phyloP scores from a whole-genome alignment of 1,140 invertebrate species.

The Drosophila varians region DNA sequence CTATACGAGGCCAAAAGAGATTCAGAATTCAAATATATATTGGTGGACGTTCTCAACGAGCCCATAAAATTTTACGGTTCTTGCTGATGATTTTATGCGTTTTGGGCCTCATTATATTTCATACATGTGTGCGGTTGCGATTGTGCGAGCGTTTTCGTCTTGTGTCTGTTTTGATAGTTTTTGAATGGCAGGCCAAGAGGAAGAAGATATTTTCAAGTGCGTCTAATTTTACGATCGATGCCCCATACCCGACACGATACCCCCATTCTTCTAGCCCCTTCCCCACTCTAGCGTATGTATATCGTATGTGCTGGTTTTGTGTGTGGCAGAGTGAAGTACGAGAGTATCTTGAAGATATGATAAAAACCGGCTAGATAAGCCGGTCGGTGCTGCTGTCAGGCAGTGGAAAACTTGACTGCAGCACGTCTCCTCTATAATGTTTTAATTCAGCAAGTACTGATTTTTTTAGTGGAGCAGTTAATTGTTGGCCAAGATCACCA shows the following conservation, averaged over 20 bases:
- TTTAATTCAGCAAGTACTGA: slow-evolving; percentile 13
- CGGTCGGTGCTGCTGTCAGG: slow-evolving; percentile 7
- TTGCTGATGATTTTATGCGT: slow-evolving; percentile 63
- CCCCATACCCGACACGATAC: slow-evolving; percentile 10
- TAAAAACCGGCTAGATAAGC: slow-evolving; percentile 52
- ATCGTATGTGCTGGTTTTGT: slow-evolving; percentile 21
- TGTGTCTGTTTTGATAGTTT: slow-evolving; percentile 49
- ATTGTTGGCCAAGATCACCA: slow-evolving; percentile 33
- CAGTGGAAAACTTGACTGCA: slow-evolving; percentile 37
- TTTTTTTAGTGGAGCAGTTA: slow-evolving; percentile 32
- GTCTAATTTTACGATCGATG: slow-evolving; percentile 55
- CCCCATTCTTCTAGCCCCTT: slow-evolving; percentile 1
- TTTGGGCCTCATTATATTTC: slow-evolving; percentile 53
- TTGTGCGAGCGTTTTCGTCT: slow-evolving; percentile 16
- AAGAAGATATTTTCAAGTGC: slow-evolving; percentile 51
- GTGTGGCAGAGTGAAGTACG: slow-evolving; percentile 13
- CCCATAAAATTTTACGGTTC: slow-evolving; percentile 53
- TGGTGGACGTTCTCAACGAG: slow-evolving; percentile 39
- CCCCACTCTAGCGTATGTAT: neutral
- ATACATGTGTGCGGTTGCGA: slow-evolving; percentile 10
- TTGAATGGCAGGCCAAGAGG: slow-evolving; percentile 47
- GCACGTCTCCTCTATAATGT: slow-evolving; percentile 31
- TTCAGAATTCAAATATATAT: slow-evolving; percentile 31
- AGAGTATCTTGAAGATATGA: slow-evolving; percentile 47
- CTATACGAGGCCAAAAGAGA: no score